phyloP scores from a whole-genome alignment of 2,888 invertebrate genomes.

The Lithodes maja region DNA sequence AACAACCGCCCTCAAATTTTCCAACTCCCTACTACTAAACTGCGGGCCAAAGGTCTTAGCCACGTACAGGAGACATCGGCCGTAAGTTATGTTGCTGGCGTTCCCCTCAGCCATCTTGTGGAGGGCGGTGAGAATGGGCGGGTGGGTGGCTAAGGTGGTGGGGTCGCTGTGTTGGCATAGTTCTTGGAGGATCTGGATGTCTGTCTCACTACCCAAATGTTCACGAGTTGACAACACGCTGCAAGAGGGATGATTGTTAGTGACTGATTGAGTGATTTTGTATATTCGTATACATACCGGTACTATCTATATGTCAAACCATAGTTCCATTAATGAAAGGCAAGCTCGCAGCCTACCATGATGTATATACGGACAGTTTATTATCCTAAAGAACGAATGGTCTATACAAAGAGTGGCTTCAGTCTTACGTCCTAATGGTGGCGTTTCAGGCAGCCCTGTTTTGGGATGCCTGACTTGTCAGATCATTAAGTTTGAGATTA shows the following conservation, averaged over 20 bases:
- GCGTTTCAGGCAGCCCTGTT: too few relatives aligned
- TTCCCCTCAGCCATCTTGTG: not conserved
- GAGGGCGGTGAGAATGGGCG: conserved; percentile 4
- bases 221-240: conserved; percentile 37
- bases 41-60: conserved; percentile 30
- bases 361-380: too few relatives aligned
- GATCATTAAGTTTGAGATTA: too few relatives aligned
- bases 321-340: too few relatives aligned
- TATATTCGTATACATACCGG: not conserved
- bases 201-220: conserved; percentile 17
- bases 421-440: too few relatives aligned
- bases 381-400: too few relatives aligned
- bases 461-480: too few relatives aligned
- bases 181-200: conserved; percentile 39
- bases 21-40: not conserved
- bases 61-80: conserved; percentile 47
- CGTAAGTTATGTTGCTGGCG: conserved; percentile 29
- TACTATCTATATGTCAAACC: too few relatives aligned
- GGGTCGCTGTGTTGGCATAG: conserved; percentile 21
- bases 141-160: not conserved
- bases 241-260: not conserved
- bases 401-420: too few relatives aligned
- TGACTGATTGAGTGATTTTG: not conserved
- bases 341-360: too few relatives aligned
- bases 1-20: conserved; percentile 15